Evolutionary conservation across 2,797 vertebrate species (phyloP).

Genomic region (Aulostomus chinensis): DNA sequence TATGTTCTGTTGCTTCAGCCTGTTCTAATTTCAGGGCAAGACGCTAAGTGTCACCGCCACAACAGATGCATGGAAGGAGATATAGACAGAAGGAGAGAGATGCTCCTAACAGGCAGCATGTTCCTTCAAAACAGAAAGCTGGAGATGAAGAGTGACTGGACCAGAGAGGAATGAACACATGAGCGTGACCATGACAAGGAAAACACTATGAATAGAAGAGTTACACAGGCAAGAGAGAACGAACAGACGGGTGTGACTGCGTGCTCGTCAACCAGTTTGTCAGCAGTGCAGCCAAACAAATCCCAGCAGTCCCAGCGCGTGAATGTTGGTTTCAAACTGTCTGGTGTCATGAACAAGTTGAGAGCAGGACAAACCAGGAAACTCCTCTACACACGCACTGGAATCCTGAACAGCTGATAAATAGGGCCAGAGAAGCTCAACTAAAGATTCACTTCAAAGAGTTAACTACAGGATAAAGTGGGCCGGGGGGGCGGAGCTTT

Average conservation of each 20-base stretch:
- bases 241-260: slow-evolving; percentile 34
- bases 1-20: slow-evolving; percentile 64
- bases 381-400: too few species aligned
- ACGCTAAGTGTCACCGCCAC: slow-evolving; percentile 31
- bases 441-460: background rate
- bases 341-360: too few species aligned
- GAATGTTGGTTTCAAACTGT: slow-evolving; percentile 43
- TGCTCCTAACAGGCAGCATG: background rate
- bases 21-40: slow-evolving; percentile 48
- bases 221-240: slow-evolving; percentile 7
- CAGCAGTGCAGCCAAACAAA: slow-evolving; percentile 17
- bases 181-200: background rate
- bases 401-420: too few species aligned
- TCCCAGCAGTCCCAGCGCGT: slow-evolving; percentile 17
- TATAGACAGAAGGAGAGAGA: background rate
- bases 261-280: slow-evolving; percentile 29
- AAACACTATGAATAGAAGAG: slow-evolving; percentile 21
- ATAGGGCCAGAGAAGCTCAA: slow-evolving; percentile 28
- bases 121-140: slow-evolving; percentile 3
- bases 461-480: background rate
- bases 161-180: slow-evolving; percentile 8
- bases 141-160: slow-evolving; percentile 1
- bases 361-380: slow-evolving; percentile 25
- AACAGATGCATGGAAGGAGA: slow-evolving; percentile 10
- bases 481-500: background rate